Evolutionary conservation across 2,888 invertebrate genomes (phyloP), one percentile per base, ranked within the genome.

Genomic region (Drepanosiphum platanoidis): DNA sequence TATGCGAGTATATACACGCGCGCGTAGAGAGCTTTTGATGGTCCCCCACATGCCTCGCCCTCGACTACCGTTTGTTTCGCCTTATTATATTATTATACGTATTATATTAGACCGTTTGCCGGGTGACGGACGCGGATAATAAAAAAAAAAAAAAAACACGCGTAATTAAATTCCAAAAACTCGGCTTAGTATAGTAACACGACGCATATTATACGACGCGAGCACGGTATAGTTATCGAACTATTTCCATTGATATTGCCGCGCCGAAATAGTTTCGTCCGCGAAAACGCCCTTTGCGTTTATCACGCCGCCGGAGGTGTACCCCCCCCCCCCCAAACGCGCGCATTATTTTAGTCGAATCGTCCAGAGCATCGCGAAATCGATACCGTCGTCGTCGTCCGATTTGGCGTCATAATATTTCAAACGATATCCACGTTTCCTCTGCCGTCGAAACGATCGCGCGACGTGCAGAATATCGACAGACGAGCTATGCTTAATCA

Each of bases 191-290:
- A 1, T 18, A 13, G 18, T 2, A 18, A 5, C 4, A 5, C 18
- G 46, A 15, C 18, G 58, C 1, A 58, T n/a, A n/a, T 3, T 58
- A 58, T n/a, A n/a, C 58, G n/a, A 58, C n/a, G n/a, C 58, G 58
- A n/a, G n/a, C 58, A n/a, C 8, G 8, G 42, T 72, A 42, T 42
- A 72, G 72, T 42, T 72, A 39, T 72, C 72, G 39, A 72, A 72
- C 39, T 72, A 72, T 72, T 42, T 72, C 72, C 72, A 72, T 72
- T 72, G 72, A 72, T 72, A 72, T 42, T 30, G 30, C 30, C 39
- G 58, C 32, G 7, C 18, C 22, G 36, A 74, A 74, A 74, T 74
- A 30, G 46, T 74, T 46, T 74, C 32, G 46, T 52, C 46, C 22
- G 30, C 32, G 46, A 32, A 74, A 74, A 74, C 46, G 11, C 15